Conservation (phyloP, 2,888 invertebrate species). For the Diabrotica balteata region DNA sequence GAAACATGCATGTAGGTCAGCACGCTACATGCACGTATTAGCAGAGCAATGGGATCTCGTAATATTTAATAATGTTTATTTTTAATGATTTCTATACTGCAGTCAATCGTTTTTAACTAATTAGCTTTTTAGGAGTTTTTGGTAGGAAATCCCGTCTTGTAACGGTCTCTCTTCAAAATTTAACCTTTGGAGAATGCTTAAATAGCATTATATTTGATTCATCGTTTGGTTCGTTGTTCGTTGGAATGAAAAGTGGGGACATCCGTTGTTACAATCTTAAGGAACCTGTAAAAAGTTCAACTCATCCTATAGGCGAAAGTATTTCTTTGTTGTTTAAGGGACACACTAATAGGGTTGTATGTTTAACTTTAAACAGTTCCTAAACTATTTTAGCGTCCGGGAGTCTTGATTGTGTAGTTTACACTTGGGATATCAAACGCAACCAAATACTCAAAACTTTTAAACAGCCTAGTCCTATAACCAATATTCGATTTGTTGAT, state of each 20-base stretch:
- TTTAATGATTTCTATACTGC: no score
- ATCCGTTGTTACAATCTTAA: constrained; percentile 74
- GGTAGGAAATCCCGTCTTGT: constrained; percentile 74
- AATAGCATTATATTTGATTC: constrained; percentile 74
- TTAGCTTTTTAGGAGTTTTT: constrained; percentile 42
- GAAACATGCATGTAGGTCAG: no score
- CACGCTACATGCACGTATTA: no score
- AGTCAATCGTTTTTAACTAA: no score
- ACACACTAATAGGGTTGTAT: constrained; percentile 74
- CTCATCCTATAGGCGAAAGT: constrained; percentile 67
- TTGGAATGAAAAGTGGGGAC: constrained; percentile 76
- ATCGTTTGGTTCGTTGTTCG: constrained; percentile 74
- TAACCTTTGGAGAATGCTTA: constrained; percentile 76
- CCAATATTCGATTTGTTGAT: constrained; percentile 72
- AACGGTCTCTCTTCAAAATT: constrained; percentile 78
- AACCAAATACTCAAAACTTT: constrained; percentile 75
- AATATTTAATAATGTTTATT: no score
- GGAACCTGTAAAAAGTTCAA: constrained; percentile 71
- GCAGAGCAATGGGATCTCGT: no score
- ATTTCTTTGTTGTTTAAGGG: constrained; percentile 64
- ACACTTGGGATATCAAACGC: constrained; percentile 83
- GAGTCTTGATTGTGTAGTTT: constrained; percentile 75
- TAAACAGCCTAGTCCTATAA: constrained; percentile 76
- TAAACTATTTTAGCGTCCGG: constrained; percentile 78
- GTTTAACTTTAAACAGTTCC: constrained; percentile 75